Evolutionary conservation across 2,888 invertebrate genomes (phyloP).

Genomic region (Brachyopa scutellaris): DNA sequence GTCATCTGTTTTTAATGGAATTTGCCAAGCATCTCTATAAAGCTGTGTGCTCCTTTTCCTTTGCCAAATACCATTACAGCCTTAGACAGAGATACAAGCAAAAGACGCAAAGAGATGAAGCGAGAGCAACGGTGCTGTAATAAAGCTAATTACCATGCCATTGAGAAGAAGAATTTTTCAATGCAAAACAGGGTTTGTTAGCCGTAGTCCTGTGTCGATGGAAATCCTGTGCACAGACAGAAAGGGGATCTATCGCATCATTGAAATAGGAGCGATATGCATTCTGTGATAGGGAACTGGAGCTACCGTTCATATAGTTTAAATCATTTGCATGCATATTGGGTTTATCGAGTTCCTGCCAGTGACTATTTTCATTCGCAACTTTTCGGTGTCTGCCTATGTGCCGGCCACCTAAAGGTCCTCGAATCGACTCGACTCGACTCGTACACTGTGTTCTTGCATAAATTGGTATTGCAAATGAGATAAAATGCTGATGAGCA

Average conservation of each 20-base stretch:
- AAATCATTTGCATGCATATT: conserved; percentile 73
- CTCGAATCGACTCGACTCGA: background rate
- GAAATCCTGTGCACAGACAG: background rate
- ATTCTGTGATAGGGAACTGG: conserved; percentile 44
- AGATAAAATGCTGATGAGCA: conserved; percentile 71
- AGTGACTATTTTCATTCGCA: conserved; percentile 60
- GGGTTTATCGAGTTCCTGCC: conserved; percentile 65
- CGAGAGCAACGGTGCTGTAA: conserved; percentile 50
- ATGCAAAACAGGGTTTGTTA: conserved; percentile 30
- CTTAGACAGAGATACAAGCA: background rate
- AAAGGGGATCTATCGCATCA: conserved; percentile 9
- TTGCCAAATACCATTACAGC: conserved; percentile 1
- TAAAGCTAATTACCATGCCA: conserved; percentile 69
- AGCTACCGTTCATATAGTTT: conserved; percentile 52
- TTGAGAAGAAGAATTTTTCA: conserved; percentile 39
- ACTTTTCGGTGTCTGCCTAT: conserved; percentile 37
- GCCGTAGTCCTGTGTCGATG: conserved; percentile 24
- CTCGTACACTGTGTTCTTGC: conserved; percentile 48
- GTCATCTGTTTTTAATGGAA: conserved; percentile 68
- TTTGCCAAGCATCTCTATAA: conserved; percentile 15
- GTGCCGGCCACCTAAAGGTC: background rate
- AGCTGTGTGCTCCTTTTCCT: background rate
- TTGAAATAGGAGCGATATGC: conserved; percentile 34
- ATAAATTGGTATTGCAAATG: conserved; percentile 71
- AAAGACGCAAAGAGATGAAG: conserved; percentile 40